These are phyloP conservation scores for Muscidifurax raptorellus DNA, from an alignment of 1,140 invertebrate genomes.

Conservation along the genomic window DNA sequence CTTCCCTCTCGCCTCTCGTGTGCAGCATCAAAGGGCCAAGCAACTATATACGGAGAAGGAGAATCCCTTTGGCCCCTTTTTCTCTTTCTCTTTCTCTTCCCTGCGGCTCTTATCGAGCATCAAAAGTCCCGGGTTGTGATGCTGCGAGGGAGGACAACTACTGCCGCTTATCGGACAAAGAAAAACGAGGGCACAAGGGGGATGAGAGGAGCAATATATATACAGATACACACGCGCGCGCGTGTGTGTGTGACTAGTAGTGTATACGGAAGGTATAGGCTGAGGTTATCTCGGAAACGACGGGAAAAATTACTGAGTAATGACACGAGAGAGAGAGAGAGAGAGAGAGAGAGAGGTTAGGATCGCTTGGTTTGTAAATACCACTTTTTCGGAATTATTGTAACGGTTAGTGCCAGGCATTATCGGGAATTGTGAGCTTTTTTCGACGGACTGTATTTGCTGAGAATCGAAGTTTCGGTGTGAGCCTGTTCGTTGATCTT, in stretches of 20 bases:
- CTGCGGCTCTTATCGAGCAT: background rate
- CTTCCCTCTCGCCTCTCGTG: background rate
- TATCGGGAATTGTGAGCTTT: background rate
- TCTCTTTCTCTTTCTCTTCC: background rate
- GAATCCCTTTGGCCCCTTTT: background rate
- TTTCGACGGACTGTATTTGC: no score
- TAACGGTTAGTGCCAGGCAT: background rate
- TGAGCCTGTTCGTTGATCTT: no score
- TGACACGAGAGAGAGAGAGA: background rate
- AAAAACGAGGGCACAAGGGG: slow-evolving; percentile 15
- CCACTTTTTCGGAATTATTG: background rate
- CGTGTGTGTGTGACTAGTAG: background rate
- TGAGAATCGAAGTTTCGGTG: background rate
- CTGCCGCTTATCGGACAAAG: slow-evolving; percentile 13
- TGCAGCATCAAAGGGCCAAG: background rate
- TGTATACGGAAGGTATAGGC: no score
- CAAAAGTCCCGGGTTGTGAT: background rate
- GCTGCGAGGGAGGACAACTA: background rate
- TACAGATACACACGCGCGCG: background rate
- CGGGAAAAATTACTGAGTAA: background rate
- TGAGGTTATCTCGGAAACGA: background rate
- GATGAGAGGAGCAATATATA: background rate
- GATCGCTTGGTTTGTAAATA: background rate
- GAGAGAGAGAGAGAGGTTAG: no score
- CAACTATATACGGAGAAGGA: background rate